Evolutionary conservation across 1,140 invertebrate genomes (phyloP).

Genomic region (Drosophila sp.): DNA sequence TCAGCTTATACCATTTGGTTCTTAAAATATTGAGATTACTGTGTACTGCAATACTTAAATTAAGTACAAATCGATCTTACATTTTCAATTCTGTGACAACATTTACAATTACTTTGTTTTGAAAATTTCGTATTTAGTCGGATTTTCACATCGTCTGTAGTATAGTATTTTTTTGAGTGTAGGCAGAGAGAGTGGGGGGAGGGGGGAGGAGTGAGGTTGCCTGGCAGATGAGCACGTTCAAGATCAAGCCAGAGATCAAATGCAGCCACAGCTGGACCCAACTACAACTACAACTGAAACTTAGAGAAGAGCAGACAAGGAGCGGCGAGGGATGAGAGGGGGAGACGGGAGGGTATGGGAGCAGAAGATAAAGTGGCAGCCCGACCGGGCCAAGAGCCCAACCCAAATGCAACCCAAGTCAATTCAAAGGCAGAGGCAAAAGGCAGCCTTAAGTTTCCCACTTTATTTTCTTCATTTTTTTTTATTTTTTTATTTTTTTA

Average conservation of each 20-base stretch:
- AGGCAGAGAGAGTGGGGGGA: not conserved
- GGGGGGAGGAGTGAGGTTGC: not conserved
- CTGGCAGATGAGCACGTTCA: conserved; percentile 77
- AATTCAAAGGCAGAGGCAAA: conserved; percentile 20
- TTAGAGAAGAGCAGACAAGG: not conserved
- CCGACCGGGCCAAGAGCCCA: not conserved
- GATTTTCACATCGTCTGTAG: too few relatives aligned
- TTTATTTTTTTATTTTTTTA: conserved; percentile 50
- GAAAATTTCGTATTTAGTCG: too few relatives aligned
- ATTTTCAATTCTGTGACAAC: too few relatives aligned
- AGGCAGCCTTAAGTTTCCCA: conserved; percentile 42
- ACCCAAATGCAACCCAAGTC: conserved; percentile 4
- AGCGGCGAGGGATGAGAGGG: too few relatives aligned
- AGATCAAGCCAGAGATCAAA: conserved; percentile 81
- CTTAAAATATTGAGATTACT: too few relatives aligned
- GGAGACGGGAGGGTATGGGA: too few relatives aligned
- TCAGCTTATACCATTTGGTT: too few relatives aligned
- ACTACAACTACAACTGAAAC: not conserved
- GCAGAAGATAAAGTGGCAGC: conserved; percentile 5
- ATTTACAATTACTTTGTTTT: too few relatives aligned
- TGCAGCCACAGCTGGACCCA: conserved; percentile 52
- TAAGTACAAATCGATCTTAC: too few relatives aligned
- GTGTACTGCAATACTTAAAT: too few relatives aligned
- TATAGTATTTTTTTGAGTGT: too few relatives aligned
- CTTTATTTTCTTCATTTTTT: conserved; percentile 8